Evolutionary conservation across 2,797 vertebrate genomes (phyloP).

Genomic region (Numenius phaeopus): DNA sequence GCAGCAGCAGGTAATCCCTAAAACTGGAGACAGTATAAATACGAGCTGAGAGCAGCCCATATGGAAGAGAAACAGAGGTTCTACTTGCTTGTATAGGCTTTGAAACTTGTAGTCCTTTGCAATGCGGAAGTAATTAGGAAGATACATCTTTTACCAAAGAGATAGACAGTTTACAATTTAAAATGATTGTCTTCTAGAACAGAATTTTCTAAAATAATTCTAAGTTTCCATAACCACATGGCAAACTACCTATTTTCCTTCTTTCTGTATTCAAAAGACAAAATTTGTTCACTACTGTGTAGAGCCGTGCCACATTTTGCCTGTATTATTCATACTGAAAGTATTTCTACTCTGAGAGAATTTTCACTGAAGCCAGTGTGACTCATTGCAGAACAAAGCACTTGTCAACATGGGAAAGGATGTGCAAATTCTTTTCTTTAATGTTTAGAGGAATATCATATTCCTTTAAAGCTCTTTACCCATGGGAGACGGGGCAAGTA

Average conservation of each 20-base stretch:
- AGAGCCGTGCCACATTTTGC: not conserved
- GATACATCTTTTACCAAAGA: fast-evolving
- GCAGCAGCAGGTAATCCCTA: not conserved
- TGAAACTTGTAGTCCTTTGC: not conserved
- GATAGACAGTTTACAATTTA: not conserved
- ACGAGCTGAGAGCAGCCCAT: not conserved
- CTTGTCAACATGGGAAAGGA: not conserved
- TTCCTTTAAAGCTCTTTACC: not conserved
- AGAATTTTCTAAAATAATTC: not conserved
- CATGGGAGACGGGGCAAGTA: not conserved
- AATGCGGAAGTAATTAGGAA: not conserved
- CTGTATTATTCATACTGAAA: not conserved
- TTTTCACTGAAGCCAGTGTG: not conserved
- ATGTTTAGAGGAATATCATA: not conserved
- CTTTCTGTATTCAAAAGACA: not conserved
- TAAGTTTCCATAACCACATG: not conserved
- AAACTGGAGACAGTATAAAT: not conserved
- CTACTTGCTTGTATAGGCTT: not conserved
- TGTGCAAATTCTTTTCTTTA: not conserved
- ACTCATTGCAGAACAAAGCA: not conserved
- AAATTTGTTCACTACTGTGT: not conserved
- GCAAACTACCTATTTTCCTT: not conserved
- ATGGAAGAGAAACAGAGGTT: not conserved
- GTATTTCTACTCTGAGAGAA: not conserved
- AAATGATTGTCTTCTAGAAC: not conserved